These are phyloP conservation scores for Spatulosminthurus flaviceps DNA, from an alignment of 2,888 invertebrate species.

Conservation along the genomic window DNA sequence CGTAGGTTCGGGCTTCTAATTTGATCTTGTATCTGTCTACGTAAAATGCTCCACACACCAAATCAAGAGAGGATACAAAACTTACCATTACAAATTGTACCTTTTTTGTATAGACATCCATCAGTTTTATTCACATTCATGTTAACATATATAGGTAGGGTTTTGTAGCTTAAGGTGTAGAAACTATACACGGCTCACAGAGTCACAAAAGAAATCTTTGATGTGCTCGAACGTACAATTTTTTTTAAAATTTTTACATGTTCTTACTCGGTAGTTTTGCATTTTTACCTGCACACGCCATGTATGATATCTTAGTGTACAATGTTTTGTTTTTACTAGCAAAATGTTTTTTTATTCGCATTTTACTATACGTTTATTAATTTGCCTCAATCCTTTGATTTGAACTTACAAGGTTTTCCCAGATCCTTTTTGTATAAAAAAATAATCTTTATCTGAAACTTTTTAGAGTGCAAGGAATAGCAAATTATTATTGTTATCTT, in stretches of 20 bases:
- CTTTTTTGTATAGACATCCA: not conserved
- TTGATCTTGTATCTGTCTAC: constrained; percentile 2
- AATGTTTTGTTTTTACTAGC: not conserved
- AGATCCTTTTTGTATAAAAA: too few species aligned
- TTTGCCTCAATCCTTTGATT: not conserved
- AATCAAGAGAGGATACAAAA: too few species aligned
- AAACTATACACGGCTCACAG: not conserved
- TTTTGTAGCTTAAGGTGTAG: constrained; percentile 7
- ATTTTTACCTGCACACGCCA: not conserved
- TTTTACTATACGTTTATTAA: not conserved
- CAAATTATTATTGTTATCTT: too few species aligned
- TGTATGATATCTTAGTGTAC: too few species aligned
- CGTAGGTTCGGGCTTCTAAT: constrained; percentile 1
- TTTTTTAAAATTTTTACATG: not conserved
- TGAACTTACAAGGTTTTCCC: not conserved
- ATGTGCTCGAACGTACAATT: too few species aligned
- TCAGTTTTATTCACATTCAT: constrained; percentile 10
- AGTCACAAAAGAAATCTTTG: too few species aligned
- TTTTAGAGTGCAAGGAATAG: too few species aligned
- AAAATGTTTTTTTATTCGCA: not conserved
- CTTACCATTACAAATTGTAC: not conserved
- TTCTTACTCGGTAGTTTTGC: constrained; percentile 10
- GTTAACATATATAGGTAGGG: constrained; percentile 19
- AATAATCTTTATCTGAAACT: too few species aligned
- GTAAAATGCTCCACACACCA: not conserved